Percentiles rank a stretch among this genome's conserved stretches.
phyloP scores from a whole-genome alignment of 2,113 vertebrate species.

The Nematolebias whitei region DNA sequence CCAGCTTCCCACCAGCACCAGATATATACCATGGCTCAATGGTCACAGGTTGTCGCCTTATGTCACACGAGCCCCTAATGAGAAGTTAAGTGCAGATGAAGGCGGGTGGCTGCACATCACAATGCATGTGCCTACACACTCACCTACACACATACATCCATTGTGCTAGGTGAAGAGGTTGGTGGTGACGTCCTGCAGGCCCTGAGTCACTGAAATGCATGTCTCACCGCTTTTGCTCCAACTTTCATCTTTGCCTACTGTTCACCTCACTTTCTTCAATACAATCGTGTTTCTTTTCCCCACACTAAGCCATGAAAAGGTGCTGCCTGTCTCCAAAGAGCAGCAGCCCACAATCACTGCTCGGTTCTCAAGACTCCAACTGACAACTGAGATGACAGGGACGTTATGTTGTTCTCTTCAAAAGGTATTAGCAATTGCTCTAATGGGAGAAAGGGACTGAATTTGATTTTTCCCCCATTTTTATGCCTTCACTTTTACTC shows the following conservation, averaged over 20 bases:
- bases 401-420: slow-evolving; percentile 46
- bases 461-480: slow-evolving; percentile 8
- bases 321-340: slow-evolving; percentile 38
- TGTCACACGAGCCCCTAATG: slow-evolving; percentile 67
- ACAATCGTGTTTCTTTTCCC: slow-evolving; percentile 33
- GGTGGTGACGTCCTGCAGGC: slow-evolving; percentile 41
- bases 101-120: slow-evolving; percentile 33
- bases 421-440: slow-evolving; percentile 41
- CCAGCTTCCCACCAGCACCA: not conserved
- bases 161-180: slow-evolving; percentile 14
- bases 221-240: slow-evolving; percentile 45
- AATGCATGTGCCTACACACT: slow-evolving; percentile 11
- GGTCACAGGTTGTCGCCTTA: slow-evolving; percentile 64
- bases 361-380: slow-evolving; percentile 29
- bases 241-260: slow-evolving; percentile 61
- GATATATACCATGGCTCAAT: slow-evolving; percentile 10
- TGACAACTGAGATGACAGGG: slow-evolving; percentile 38
- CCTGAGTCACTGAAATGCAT: slow-evolving; percentile 46
- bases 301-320: slow-evolving; percentile 57
- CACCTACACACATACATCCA: not conserved
- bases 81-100: slow-evolving; percentile 57
- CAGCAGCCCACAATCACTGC: slow-evolving; percentile 39
- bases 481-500: not conserved
- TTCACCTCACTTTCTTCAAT: slow-evolving; percentile 54
- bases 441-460: slow-evolving; percentile 32